These are phyloP conservation scores for Seriola aureovittata DNA, from an alignment of 2,113 vertebrate species.

Conservation along the genomic window DNA sequence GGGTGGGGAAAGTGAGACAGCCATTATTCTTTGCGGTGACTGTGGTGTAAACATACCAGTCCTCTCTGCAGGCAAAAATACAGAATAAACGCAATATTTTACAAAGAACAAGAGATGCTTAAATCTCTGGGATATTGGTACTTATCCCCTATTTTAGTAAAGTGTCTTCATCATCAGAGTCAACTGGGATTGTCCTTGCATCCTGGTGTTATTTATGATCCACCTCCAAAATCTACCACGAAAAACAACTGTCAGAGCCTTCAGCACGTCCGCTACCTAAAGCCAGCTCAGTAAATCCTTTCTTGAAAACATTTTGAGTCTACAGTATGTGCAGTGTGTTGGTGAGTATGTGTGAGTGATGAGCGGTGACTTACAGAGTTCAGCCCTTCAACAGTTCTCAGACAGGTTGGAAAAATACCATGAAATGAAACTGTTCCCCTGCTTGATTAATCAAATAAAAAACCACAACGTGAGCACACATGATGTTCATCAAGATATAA, in stretches of 20 bases:
- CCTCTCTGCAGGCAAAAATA: slow-evolving; percentile 23
- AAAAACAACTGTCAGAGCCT: slow-evolving; percentile 29
- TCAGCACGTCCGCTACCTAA: background rate
- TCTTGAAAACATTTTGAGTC: background rate
- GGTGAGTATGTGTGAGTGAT: slow-evolving; percentile 4
- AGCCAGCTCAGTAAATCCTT: slow-evolving; percentile 30
- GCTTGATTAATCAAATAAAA: background rate
- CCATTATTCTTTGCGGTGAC: slow-evolving; percentile 29
- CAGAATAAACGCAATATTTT: background rate
- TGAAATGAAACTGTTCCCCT: slow-evolving; percentile 24
- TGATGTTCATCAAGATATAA: background rate
- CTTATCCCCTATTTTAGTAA: slow-evolving; percentile 12
- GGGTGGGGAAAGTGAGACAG: background rate
- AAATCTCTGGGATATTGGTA: slow-evolving; percentile 18
- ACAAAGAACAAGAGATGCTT: background rate
- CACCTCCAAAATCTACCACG: slow-evolving; percentile 13
- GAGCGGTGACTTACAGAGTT: slow-evolving; percentile 18
- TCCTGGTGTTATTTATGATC: slow-evolving; percentile 46
- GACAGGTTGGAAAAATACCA: slow-evolving; percentile 33
- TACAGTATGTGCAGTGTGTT: background rate
- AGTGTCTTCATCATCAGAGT: slow-evolving; percentile 43
- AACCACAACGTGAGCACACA: background rate
- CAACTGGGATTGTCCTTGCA: slow-evolving; percentile 44
- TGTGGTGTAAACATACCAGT: background rate
- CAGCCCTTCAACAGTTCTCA: slow-evolving; percentile 10